Percentiles rank a stretch among this genome's conserved stretches.
Conservation (phyloP, 1,140 invertebrate species). For the Trinorchestia longiramus region DNA sequence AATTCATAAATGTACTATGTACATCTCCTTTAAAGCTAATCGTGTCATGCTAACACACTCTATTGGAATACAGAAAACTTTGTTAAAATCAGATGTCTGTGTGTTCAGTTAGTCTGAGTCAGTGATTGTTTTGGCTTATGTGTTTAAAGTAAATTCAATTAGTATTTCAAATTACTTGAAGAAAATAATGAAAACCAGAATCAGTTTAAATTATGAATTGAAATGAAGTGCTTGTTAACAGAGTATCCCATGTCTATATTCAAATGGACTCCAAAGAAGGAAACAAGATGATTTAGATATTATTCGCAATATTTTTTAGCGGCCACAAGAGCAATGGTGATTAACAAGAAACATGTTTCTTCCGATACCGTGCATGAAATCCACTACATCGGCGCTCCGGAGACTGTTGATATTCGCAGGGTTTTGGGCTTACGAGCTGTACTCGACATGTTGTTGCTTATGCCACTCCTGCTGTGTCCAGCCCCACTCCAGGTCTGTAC, state of each 20-base stretch:
- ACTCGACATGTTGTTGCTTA: not conserved
- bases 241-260: not conserved
- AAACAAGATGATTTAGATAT: not conserved
- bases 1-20: too few relatives aligned
- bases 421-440: not conserved
- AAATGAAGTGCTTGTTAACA: not conserved
- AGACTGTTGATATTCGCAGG: not conserved
- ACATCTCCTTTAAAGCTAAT: too few relatives aligned
- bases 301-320: not conserved
- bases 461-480: not conserved
- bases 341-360: not conserved
- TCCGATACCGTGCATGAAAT: not conserved
- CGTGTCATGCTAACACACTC: too few relatives aligned
- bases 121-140: not conserved
- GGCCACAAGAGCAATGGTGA: not conserved
- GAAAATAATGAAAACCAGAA: not conserved
- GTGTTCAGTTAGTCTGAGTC: not conserved
- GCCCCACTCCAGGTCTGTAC: not conserved
- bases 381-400: not conserved
- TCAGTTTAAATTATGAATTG: not conserved
- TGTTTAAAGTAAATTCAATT: not conserved
- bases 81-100: too few relatives aligned
- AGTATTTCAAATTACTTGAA: not conserved
- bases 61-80: too few relatives aligned
- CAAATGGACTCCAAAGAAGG: not conserved